Evolutionary conservation across 2,113 vertebrate species (phyloP).

Genomic region (Erpornis zantholeuca): DNA sequence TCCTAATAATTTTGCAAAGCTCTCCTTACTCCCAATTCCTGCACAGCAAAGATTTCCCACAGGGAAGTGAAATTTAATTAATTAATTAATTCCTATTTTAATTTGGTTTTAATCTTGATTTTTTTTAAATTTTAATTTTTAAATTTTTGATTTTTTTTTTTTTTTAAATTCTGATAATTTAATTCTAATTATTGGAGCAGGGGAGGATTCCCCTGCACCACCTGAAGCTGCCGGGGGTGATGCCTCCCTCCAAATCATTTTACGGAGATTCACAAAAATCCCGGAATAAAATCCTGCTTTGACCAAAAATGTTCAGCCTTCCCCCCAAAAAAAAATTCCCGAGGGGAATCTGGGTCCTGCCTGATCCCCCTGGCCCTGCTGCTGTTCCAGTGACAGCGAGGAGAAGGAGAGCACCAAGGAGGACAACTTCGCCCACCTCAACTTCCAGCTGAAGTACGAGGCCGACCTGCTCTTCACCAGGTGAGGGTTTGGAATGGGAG

Average conservation of each 20-base stretch:
- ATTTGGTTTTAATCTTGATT: background rate
- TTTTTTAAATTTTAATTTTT: background rate
- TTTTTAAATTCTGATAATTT: background rate
- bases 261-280: background rate
- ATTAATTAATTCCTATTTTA: background rate
- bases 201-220: fast-evolving
- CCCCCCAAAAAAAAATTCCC: fast-evolving
- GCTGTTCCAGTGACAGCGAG: slow-evolving; percentile 81
- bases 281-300: background rate
- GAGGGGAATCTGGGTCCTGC: background rate
- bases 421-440: slow-evolving; percentile 82
- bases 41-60: background rate
- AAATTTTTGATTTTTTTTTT: background rate
- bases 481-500: slow-evolving; percentile 39
- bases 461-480: slow-evolving; percentile 92
- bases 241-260: background rate
- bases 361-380: background rate
- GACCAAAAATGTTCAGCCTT: background rate
- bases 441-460: slow-evolving; percentile 85
- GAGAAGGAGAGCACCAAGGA: slow-evolving; percentile 76
- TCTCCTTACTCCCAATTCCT: background rate
- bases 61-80: background rate
- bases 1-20: background rate
- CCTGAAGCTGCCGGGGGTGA: background rate
- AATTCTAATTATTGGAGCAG: background rate